Percentiles rank a stretch among this genome's conserved stretches.
These are phyloP conservation scores for Pygoscelis antarcticus DNA, from an alignment of 2,113 vertebrate species.

Conservation along the genomic window DNA sequence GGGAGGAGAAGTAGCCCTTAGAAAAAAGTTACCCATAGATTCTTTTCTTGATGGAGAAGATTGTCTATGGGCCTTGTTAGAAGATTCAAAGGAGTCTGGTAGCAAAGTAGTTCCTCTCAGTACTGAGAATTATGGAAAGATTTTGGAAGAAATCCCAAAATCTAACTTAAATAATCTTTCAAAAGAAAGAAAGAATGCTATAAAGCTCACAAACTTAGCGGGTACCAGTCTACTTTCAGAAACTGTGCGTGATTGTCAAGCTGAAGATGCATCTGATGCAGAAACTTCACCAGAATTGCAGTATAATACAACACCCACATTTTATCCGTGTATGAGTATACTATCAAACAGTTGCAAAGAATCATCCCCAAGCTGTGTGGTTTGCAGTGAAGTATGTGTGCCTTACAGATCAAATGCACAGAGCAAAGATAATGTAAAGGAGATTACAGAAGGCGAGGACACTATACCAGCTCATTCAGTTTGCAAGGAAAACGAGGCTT, in stretches of 20 bases:
- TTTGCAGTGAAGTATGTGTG: background rate
- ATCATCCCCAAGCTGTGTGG: background rate
- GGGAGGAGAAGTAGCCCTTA: background rate
- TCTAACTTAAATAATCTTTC: background rate
- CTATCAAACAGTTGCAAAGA: background rate
- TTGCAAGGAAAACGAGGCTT: background rate
- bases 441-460: background rate
- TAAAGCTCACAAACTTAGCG: background rate
- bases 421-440: background rate
- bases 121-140: background rate
- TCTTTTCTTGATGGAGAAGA: background rate
- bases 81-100: background rate
- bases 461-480: background rate
- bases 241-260: background rate
- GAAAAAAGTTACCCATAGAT: background rate
- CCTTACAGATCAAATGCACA: background rate
- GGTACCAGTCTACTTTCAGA: background rate
- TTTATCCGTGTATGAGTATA: background rate
- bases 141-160: conserved; percentile 19
- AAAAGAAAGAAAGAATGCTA: background rate
- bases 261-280: background rate
- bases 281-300: background rate
- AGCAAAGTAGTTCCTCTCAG: background rate
- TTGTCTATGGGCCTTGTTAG: background rate
- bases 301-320: background rate